Conservation (phyloP, 23 tunicate species). For the Trididemnum nubilum region DNA sequence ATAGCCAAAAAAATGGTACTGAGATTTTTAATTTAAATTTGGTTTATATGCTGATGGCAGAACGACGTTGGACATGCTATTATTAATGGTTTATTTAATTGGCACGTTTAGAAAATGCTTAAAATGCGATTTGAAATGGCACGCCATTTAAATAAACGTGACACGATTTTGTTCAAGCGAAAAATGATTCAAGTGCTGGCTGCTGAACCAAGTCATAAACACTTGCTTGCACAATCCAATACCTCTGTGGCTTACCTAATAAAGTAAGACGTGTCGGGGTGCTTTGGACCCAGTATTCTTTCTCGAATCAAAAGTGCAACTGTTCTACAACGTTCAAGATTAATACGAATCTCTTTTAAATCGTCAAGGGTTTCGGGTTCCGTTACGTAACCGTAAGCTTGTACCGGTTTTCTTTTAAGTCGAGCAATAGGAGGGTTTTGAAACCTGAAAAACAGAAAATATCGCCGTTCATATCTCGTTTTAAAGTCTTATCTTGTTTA, state of each 20-base stretch:
- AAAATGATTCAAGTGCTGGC: too few relatives aligned
- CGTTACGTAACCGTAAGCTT: conserved; percentile 37
- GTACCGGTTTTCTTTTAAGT: neutral
- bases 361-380: conserved; percentile 58
- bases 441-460: neutral
- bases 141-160: neutral
- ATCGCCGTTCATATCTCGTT: neutral
- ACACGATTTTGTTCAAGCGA: too few relatives aligned
- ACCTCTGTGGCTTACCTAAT: conserved; percentile 65
- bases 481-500: too few relatives aligned
- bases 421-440: neutral
- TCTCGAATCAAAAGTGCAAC: conserved; percentile 81
- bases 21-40: too few relatives aligned
- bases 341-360: conserved; percentile 51
- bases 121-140: neutral
- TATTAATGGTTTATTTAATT: neutral
- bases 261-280: conserved; percentile 93
- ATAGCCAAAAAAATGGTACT: too few relatives aligned
- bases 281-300: conserved; percentile 85
- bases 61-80: neutral
- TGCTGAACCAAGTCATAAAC: too few relatives aligned
- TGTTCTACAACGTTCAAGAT: conserved; percentile 58
- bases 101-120: neutral
- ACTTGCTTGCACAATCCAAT: too few relatives aligned
- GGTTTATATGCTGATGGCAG: too few relatives aligned